These are phyloP conservation scores for Sesia bembeciformis DNA, from an alignment of 2,888 invertebrate species.

Conservation along the genomic window DNA sequence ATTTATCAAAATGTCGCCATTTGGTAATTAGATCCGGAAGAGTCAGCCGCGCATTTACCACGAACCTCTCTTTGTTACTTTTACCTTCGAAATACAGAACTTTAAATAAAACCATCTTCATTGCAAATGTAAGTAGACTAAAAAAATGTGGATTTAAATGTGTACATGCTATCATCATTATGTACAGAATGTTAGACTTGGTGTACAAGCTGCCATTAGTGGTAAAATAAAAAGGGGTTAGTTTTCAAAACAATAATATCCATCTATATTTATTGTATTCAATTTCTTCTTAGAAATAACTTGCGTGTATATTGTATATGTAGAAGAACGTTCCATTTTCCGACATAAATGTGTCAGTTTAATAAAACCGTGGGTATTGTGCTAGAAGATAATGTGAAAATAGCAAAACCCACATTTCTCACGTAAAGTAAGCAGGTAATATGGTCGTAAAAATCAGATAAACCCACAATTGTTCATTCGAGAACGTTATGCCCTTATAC, in stretches of 20 bases:
- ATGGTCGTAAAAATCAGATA: background rate
- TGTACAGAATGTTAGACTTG: too few species aligned
- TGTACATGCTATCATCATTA: too few species aligned
- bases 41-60: conserved; percentile 34
- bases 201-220: too few species aligned
- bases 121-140: background rate
- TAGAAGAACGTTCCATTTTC: conserved; percentile 15
- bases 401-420: background rate
- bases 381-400: background rate
- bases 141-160: background rate
- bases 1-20: conserved; percentile 29
- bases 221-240: too few species aligned
- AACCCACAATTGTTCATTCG: background rate
- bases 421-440: background rate
- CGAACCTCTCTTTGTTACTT: conserved; percentile 41
- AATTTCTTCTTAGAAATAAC: too few species aligned
- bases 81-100: background rate
- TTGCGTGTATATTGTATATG: too few species aligned
- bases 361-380: background rate
- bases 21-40: conserved; percentile 66
- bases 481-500: background rate
- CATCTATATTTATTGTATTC: too few species aligned
- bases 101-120: background rate
- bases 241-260: too few species aligned
- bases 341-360: conserved; percentile 22